Conservation (phyloP, 1,140 invertebrate genomes). For the Mamestra configurata region DNA sequence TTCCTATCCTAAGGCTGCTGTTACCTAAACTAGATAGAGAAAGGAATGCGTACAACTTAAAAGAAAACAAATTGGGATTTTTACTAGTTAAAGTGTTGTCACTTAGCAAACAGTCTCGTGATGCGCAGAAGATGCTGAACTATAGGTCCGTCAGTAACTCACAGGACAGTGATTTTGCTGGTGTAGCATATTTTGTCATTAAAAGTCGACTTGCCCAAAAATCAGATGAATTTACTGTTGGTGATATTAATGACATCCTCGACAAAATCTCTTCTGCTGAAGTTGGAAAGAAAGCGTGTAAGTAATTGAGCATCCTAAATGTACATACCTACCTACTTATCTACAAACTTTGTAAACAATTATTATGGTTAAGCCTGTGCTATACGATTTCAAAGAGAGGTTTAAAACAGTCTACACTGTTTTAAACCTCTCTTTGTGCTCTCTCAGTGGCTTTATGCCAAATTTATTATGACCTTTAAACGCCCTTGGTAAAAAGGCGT, state of each 20-base stretch:
- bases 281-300: conserved; percentile 72
- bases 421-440: no score
- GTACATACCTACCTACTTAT: no score
- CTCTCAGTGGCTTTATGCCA: no score
- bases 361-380: no score
- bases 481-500: no score
- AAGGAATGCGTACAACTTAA: conserved; percentile 77
- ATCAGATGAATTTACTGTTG: conserved; percentile 62
- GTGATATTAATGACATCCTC: conserved; percentile 72
- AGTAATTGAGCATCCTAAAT: conserved; percentile 59
- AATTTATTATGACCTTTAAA: no score
- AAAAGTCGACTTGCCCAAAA: conserved; percentile 67
- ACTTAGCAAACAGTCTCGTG: conserved; percentile 67
- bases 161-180: conserved; percentile 73
- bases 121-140: conserved; percentile 71
- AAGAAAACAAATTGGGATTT: conserved; percentile 73
- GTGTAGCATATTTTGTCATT: conserved; percentile 71
- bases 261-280: conserved; percentile 74
- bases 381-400: no score
- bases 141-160: conserved; percentile 66
- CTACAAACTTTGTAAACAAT: no score
- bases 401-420: no score
- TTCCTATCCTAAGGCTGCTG: conserved; percentile 73
- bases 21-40: conserved; percentile 76
- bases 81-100: conserved; percentile 75